Evolutionary conservation across 23 tunicate genomes (phyloP).

Genomic region (Halocynthia aurantium): DNA sequence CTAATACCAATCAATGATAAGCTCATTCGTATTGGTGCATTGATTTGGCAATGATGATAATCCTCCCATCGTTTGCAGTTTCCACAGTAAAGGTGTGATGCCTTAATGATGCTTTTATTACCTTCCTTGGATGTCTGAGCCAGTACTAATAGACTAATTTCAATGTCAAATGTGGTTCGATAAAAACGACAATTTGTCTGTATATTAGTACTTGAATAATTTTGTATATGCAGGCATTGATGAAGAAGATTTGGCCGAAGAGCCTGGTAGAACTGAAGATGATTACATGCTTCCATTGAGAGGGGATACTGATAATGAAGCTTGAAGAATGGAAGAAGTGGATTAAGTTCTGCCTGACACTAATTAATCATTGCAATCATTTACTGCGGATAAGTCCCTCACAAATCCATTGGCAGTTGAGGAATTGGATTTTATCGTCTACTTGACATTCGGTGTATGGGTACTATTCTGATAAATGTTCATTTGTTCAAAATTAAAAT

Average conservation of each 20-base stretch:
- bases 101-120: too few species aligned
- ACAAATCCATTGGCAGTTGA: too few species aligned
- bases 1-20: background rate
- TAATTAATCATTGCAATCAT: background rate
- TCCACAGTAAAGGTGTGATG: slow-evolving; percentile 55
- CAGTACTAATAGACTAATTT: too few species aligned
- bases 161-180: too few species aligned
- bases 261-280: slow-evolving; percentile 34
- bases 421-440: slow-evolving; percentile 14
- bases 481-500: background rate
- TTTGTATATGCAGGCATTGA: slow-evolving; percentile 69
- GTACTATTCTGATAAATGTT: too few species aligned
- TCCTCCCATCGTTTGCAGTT: slow-evolving; percentile 79
- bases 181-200: too few species aligned
- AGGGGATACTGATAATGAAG: slow-evolving; percentile 85
- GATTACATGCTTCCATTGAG: slow-evolving; percentile 92
- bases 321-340: slow-evolving; percentile 93
- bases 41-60: too few species aligned
- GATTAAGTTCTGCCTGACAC: slow-evolving; percentile 53
- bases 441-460: too few species aligned
- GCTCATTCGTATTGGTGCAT: too few species aligned
- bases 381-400: background rate
- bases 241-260: slow-evolving; percentile 50
- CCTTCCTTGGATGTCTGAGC: too few species aligned
- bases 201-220: too few species aligned